Base-by-base conservation (phyloP, 2,797 vertebrate species). In the Xerus rutilus region DNA sequence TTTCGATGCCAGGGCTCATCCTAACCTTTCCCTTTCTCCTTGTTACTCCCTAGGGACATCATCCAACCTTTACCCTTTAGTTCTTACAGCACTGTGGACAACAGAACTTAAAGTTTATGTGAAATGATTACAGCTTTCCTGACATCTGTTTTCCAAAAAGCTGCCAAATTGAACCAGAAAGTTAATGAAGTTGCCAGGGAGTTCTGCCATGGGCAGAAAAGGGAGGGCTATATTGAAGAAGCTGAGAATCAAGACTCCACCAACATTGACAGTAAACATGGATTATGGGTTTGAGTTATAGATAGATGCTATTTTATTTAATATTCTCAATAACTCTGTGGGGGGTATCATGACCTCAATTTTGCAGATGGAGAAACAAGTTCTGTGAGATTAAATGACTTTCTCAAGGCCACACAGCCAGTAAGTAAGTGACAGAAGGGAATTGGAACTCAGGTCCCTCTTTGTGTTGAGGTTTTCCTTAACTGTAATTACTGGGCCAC, bases 161-260 rank as follows among this genome's bases (percentile, higher is more conserved):
- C 39, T 95, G 52, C 47, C 76, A 74, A 93, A 89, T 93, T 95
- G 83, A 86, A 57, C 72, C 64, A 83, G 57, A 92, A 85, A 73
- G 39, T 73, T 83, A 94, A 72, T 30, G 78, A 85, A 35, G 85
- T 25, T 86, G 54, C 84, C 65, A 89, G 74, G 76, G 78, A 74
- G 73, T 93, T 77, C 76, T 72, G 81, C 87, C 70, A 54, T 17
- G 25, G 67, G 91, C 69, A 88, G 86, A 96, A 93, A 73, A 28
- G 82, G 20, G 79, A 86, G 21, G 15, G 67, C 4, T n/a, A 2
- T 39, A 90, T 89, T 84, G 47, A 57, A 91, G 86, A 86, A 93
- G 52, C 65, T 76, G 86, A 94, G 86, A 59, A 65, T 81, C 74
- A 47, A 47, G 30, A 89, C 35, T 73, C 54, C 79, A 45, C 70